These are phyloP conservation scores for Eurypyga helias DNA, from an alignment of 2,113 vertebrate species.

Conservation along the genomic window DNA sequence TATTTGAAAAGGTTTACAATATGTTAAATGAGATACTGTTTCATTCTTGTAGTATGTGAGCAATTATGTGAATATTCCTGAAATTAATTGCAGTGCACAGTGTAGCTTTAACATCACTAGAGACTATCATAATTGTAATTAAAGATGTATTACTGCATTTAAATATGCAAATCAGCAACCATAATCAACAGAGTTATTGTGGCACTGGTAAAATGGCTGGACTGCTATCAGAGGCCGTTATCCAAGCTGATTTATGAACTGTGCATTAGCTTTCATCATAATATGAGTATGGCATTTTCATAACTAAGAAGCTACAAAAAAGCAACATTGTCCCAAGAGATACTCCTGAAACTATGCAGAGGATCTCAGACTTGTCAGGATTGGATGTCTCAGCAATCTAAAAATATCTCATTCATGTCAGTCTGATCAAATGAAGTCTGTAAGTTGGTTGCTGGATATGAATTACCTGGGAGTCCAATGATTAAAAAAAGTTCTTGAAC, in stretches of 20 bases:
- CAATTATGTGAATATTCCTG: background rate
- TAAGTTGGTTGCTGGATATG: background rate
- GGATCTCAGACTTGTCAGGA: background rate
- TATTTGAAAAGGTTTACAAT: background rate
- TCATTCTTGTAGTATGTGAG: background rate
- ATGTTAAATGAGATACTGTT: background rate
- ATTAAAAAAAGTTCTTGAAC: background rate
- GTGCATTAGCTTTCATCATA: background rate
- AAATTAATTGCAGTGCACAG: background rate
- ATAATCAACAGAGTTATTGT: background rate
- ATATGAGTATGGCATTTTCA: background rate
- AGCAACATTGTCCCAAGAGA: background rate
- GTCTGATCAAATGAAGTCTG: constrained; percentile 1
- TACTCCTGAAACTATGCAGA: background rate
- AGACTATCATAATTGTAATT: background rate
- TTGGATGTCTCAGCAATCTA: background rate
- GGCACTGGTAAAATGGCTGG: background rate
- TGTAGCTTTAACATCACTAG: background rate
- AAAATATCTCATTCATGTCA: constrained; percentile 6
- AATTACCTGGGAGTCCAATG: background rate
- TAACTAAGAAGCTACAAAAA: background rate
- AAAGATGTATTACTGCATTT: background rate
- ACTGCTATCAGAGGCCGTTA: background rate
- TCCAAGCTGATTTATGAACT: background rate
- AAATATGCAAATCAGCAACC: background rate